Percentiles rank a stretch among this genome's conserved stretches.
Conservation (phyloP, 1,140 invertebrate genomes). For the Luehdorfia chinensis region DNA sequence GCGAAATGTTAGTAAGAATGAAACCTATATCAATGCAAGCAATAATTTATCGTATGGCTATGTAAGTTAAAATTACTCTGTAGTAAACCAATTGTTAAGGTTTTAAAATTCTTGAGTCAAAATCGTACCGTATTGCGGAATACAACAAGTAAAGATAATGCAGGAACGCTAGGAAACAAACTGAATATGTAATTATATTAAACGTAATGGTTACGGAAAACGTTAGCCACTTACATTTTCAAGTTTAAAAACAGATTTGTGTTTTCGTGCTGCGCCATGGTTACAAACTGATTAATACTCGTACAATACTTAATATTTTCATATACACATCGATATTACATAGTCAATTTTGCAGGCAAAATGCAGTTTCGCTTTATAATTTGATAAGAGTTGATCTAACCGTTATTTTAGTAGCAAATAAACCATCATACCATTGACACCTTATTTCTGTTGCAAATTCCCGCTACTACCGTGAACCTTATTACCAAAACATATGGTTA, state of each 20-base stretch:
- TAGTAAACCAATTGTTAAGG: neutral
- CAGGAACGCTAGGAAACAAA: conserved; percentile 4
- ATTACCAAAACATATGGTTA: no score
- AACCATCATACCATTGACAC: no score
- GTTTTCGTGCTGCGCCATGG: no score
- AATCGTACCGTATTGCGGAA: conserved; percentile 9
- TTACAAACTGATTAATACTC: no score
- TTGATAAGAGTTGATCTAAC: neutral
- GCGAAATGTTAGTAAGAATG: conserved; percentile 3
- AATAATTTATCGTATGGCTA: conserved; percentile 7
- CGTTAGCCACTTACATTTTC: no score
- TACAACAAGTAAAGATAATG: neutral
- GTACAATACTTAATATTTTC: no score
- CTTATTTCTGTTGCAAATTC: no score
- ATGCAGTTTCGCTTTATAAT: neutral
- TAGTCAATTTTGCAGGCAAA: no score
- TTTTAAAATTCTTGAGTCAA: conserved; percentile 6
- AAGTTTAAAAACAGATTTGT: no score
- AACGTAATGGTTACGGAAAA: no score
- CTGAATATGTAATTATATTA: neutral
- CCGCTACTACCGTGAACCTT: no score
- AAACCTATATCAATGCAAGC: conserved; percentile 2
- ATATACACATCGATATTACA: no score
- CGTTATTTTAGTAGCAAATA: neutral
- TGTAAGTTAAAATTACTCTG: conserved; percentile 9